phyloP scores from a whole-genome alignment of 2,888 invertebrate species.

The Odontocolon sp. region DNA sequence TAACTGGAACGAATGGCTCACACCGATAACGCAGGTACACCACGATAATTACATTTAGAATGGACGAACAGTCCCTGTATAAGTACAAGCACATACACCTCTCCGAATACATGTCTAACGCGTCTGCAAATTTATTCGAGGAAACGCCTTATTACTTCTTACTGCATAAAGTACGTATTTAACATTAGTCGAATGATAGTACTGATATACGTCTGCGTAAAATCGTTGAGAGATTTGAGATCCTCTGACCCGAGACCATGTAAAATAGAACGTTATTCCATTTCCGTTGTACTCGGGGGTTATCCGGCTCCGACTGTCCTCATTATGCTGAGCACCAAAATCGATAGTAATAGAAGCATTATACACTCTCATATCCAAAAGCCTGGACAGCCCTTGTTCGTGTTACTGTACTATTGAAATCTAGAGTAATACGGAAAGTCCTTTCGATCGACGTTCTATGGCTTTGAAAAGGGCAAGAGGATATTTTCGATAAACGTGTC shows the following conservation, averaged over 20 bases:
- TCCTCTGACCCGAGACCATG: not conserved
- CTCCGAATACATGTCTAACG: not conserved
- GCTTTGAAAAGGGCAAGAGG: not conserved
- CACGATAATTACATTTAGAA: slow-evolving; percentile 56
- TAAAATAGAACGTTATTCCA: slow-evolving; percentile 46
- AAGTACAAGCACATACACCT: not conserved
- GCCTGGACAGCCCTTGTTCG: slow-evolving; percentile 15
- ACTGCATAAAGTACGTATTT: too few relatives aligned
- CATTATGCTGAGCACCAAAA: slow-evolving; percentile 79
- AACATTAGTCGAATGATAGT: too few relatives aligned
- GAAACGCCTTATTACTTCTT: not conserved
- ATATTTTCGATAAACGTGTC: slow-evolving; percentile 8
- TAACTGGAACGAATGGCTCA: slow-evolving; percentile 63
- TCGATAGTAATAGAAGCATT: slow-evolving; percentile 76
- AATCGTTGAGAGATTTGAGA: too few relatives aligned
- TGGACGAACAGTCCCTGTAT: slow-evolving; percentile 18
- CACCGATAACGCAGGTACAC: slow-evolving; percentile 45
- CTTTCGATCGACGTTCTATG: slow-evolving; percentile 33
- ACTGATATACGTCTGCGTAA: too few relatives aligned
- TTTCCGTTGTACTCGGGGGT: slow-evolving; percentile 58
- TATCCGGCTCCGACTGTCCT: slow-evolving; percentile 72
- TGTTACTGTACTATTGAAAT: not conserved
- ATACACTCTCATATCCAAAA: slow-evolving; percentile 22
- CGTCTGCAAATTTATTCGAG: not conserved
- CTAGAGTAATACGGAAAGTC: slow-evolving; percentile 20